phyloP scores from a whole-genome alignment of 2,797 vertebrate species.

The Phalanger gymnotis region DNA sequence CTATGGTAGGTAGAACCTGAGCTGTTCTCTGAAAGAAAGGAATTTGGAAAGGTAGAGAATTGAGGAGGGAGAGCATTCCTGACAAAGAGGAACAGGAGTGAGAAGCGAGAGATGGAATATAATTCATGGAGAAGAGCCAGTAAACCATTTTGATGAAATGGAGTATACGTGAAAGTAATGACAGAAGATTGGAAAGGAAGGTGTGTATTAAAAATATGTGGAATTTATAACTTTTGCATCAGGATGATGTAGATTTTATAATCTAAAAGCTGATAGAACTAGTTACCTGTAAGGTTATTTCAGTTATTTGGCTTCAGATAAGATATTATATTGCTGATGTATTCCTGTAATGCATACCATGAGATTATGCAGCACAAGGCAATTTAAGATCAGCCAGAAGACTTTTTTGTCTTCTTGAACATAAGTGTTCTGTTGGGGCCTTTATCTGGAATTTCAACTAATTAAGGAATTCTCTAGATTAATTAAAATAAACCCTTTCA shows the following conservation, averaged over 20 bases:
- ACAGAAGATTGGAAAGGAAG: neutral
- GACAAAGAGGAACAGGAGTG: neutral
- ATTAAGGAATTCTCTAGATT: slow-evolving; percentile 40
- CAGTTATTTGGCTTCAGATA: slow-evolving; percentile 44
- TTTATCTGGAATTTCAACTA: slow-evolving; percentile 26
- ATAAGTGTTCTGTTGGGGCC: slow-evolving; percentile 15
- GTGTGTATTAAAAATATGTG: neutral
- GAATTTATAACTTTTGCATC: neutral
- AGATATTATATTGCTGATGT: slow-evolving; percentile 19
- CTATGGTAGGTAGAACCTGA: neutral
- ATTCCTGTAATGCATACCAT: slow-evolving; percentile 19
- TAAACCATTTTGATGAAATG: neutral
- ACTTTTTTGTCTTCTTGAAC: slow-evolving; percentile 12
- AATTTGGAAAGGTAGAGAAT: neutral
- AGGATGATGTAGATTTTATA: slow-evolving; percentile 45
- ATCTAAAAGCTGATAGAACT: slow-evolving; percentile 42
- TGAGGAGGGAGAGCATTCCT: neutral
- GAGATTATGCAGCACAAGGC: slow-evolving; percentile 46
- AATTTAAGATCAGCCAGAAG: slow-evolving; percentile 50
- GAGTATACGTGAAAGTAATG: neutral
- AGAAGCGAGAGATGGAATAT: neutral
- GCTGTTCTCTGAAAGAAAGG: neutral
- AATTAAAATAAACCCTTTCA: slow-evolving; percentile 63
- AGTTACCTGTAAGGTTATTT: slow-evolving; percentile 14
- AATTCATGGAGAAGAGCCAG: neutral